Evolutionary conservation across 1,140 invertebrate genomes (phyloP), one percentile per base, ranked within the genome.

Genomic region (Homalodisca vitripennis): DNA sequence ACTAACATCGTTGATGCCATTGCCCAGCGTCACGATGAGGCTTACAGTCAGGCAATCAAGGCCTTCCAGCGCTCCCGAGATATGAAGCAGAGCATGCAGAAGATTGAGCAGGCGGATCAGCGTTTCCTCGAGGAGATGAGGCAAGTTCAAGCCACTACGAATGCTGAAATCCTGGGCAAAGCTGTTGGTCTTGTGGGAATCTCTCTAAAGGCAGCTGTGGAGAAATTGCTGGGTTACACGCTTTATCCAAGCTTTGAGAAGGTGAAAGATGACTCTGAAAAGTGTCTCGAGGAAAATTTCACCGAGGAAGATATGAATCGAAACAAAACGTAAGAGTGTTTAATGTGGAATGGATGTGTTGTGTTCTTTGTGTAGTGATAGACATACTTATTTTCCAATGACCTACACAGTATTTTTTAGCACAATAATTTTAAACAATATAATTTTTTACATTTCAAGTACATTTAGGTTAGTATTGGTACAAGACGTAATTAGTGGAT

Each of bases 1-100:
- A 60, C 55, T 13, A 60, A 60, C n/a, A 60, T 24, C n/a, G 24
- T 60, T n/a, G 55, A 60, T 26, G 55, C 14, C 2, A 60, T 60
- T 27, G 55, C 55, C 26, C 26, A 60, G 26, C 14, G 29, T 6
- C 55, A 60, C 26, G 55, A 60, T n/a, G 55, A 60, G n/a, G 55
- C 55, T 60, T 60, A 60, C 55, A 26, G 29, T 26, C 14, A 60
- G 13, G 55, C 27, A 3, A 24, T 60, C 1, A 26, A 60, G 6
- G 55, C 26, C 2, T 60, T 27, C 55, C 26, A 27, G 55, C 24
- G 29, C 6, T 27, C 55, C 3, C 55, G 29, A 14, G 27, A 60
- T 60, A 10, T 60, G 24, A 26, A 60, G 55, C 26, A 30, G 55
- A 60, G 55, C n/a, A 26, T 60, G 2, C 22, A 60, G 26, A 26